These are phyloP conservation scores for Drymodes brunneopygia DNA, from an alignment of 2,113 vertebrate species.

Conservation along the genomic window DNA sequence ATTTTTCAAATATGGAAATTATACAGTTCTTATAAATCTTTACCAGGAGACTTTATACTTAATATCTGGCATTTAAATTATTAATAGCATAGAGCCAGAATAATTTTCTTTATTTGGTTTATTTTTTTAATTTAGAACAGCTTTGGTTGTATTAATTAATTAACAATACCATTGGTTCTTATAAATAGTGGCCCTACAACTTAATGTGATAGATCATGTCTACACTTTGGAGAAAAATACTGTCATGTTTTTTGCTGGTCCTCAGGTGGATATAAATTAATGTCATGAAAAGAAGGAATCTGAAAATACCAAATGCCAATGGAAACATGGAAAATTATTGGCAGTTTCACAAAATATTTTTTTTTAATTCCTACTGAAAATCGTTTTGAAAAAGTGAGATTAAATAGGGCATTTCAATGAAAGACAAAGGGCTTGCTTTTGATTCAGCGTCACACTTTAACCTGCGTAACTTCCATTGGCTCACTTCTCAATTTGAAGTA, in stretches of 20 bases:
- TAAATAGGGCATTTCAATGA: neutral
- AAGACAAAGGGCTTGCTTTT: neutral
- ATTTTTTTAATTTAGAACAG: conserved; percentile 22
- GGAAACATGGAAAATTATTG: neutral
- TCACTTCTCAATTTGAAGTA: neutral
- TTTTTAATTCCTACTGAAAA: neutral
- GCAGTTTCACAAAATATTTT: neutral
- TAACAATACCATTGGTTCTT: conserved; percentile 14
- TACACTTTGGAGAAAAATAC: neutral
- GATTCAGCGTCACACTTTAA: neutral
- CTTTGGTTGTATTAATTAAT: conserved; percentile 37
- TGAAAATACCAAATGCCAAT: neutral
- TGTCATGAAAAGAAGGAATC: neutral
- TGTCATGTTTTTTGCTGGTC: neutral
- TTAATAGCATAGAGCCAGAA: neutral
- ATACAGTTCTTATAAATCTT: neutral
- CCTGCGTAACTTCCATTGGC: neutral
- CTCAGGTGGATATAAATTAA: neutral
- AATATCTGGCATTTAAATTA: neutral
- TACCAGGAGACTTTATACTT: neutral
- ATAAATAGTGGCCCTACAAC: neutral
- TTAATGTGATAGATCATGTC: neutral
- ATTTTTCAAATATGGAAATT: conserved; percentile 17
- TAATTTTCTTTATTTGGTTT: conserved; percentile 48
- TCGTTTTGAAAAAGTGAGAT: neutral